These are phyloP conservation scores for Rapana venosa DNA, from an alignment of 2,888 invertebrate species.

Conservation along the genomic window DNA sequence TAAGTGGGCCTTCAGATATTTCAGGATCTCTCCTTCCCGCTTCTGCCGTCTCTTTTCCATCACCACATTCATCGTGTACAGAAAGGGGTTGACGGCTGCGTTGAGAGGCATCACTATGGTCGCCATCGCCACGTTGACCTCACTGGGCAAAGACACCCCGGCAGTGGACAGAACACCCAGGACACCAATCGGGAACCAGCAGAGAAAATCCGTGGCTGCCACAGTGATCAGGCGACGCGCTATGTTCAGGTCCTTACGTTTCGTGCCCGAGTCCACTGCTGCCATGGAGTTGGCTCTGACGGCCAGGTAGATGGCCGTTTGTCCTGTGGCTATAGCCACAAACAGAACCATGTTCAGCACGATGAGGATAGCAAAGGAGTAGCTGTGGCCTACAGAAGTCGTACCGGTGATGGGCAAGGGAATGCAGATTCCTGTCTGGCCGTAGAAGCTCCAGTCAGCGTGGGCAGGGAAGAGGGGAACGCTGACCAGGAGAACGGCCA, in stretches of 20 bases:
- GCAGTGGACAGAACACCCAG: conserved; percentile 29
- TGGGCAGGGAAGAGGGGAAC: conserved; percentile 67
- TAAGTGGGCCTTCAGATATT: not conserved
- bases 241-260: conserved; percentile 59
- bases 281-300: conserved; percentile 52
- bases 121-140: conserved; percentile 2
- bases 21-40: not conserved
- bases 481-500: conserved; percentile 63
- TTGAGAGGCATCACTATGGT: not conserved
- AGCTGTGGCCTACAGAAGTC: conserved; percentile 73
- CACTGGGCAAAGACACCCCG: not conserved
- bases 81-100: not conserved
- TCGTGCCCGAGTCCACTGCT: conserved; percentile 62
- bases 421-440: conserved; percentile 70
- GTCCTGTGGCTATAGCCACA: conserved; percentile 70
- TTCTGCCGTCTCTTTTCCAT: not conserved
- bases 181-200: conserved; percentile 66
- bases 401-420: conserved; percentile 74
- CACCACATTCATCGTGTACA: conserved; percentile 1
- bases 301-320: conserved; percentile 72
- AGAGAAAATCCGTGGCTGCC: conserved; percentile 68
- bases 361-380: conserved; percentile 72
- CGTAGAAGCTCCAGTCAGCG: conserved; percentile 46
- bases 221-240: conserved; percentile 70
- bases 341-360: conserved; percentile 72